Evolutionary conservation across 2,113 vertebrate genomes (phyloP).

Genomic region (Raja brachyura): DNA sequence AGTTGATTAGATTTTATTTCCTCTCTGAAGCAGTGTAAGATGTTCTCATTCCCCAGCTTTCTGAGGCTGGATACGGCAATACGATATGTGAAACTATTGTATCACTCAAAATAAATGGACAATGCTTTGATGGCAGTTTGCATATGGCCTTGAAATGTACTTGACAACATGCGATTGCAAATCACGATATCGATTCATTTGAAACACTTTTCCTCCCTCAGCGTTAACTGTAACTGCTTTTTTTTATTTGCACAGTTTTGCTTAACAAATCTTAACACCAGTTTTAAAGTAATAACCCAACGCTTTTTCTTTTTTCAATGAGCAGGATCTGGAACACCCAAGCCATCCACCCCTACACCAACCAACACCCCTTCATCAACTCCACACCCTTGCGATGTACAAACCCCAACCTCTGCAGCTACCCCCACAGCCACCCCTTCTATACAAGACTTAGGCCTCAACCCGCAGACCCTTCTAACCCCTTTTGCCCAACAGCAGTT

Average conservation of each 20-base stretch:
- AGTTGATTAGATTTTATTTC: background rate
- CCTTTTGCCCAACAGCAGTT: constrained; percentile 89
- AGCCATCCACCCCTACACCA: constrained; percentile 92
- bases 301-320: constrained; percentile 57
- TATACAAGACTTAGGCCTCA: constrained; percentile 72
- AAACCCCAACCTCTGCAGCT: constrained; percentile 70
- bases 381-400: constrained; percentile 79
- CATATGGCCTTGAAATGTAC: constrained; percentile 1
- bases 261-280: background rate
- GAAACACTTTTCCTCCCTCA: background rate
- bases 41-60: background rate
- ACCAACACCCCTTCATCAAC: constrained; percentile 89
- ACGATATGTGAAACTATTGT: background rate
- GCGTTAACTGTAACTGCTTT: background rate
- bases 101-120: background rate
- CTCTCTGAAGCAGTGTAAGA: background rate
- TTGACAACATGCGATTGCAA: background rate
- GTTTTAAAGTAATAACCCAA: constrained; percentile 27
- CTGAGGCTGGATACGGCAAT: background rate
- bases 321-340: constrained; percentile 94
- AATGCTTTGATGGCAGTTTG: background rate
- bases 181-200: background rate
- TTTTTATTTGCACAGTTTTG: background rate
- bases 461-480: constrained; percentile 76
- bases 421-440: constrained; percentile 69